Percentiles rank a stretch among this genome's conserved stretches.
Evolutionary conservation across 2,888 invertebrate species (phyloP).

Genomic region (Dione juno): DNA sequence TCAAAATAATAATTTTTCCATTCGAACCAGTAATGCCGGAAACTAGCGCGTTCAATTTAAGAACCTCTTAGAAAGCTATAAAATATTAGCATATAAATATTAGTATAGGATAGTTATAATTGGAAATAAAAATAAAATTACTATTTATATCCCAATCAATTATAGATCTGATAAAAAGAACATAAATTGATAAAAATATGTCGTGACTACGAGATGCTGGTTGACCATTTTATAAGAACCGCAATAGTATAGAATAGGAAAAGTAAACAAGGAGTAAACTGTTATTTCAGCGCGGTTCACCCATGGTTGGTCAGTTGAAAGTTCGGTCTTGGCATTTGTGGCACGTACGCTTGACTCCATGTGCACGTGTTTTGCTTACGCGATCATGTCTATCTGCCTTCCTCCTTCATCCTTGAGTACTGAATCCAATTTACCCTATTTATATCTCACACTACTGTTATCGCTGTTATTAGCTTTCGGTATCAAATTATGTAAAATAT

Average conservation of each 20-base stretch:
- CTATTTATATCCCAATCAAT: conserved; percentile 10
- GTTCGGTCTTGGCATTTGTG: conserved; percentile 37
- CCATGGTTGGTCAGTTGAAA: conserved; percentile 38
- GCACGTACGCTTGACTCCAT: conserved; percentile 46
- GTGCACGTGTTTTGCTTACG: conserved; percentile 46
- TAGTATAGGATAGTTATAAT: too few relatives aligned
- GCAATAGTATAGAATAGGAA: conserved; percentile 11
- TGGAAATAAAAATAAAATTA: background rate
- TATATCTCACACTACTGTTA: conserved; percentile 38
- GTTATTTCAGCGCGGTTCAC: conserved; percentile 36
- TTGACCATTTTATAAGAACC: conserved; percentile 26
- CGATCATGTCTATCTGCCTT: conserved; percentile 41
- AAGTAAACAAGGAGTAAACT: conserved; percentile 26
- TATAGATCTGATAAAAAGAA: conserved; percentile 13
- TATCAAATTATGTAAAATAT: conserved; percentile 3
- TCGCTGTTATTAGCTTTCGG: conserved; percentile 33
- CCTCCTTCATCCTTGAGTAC: conserved; percentile 40
- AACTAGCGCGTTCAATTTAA: too few relatives aligned
- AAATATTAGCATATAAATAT: too few relatives aligned
- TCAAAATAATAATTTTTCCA: too few relatives aligned
- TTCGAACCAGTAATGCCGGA: too few relatives aligned
- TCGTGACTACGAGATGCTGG: conserved; percentile 14
- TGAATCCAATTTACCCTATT: conserved; percentile 42
- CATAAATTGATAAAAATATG: conserved; percentile 14
- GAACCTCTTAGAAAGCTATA: too few relatives aligned